Evolutionary conservation across 2,888 invertebrate genomes (phyloP).

Genomic region (Polydesmus complanatus): DNA sequence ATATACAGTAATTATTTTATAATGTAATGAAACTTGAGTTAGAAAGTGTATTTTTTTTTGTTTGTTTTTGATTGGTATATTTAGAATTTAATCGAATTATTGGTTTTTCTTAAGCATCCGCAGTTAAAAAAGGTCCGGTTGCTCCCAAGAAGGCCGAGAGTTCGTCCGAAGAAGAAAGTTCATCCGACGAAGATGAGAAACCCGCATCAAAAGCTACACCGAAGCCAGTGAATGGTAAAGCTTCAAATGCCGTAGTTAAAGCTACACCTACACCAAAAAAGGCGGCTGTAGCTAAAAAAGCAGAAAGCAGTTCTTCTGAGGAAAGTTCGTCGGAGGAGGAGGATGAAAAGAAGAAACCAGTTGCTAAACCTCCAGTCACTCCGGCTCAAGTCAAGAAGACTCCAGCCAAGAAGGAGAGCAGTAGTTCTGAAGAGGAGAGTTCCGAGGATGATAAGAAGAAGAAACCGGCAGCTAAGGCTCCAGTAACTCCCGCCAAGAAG

Average conservation of each 20-base stretch:
- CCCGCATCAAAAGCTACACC: slow-evolving; percentile 17
- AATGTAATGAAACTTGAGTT: too few species aligned
- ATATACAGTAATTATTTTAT: too few species aligned
- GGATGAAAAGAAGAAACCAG: background rate
- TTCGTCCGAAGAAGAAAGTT: slow-evolving; percentile 29
- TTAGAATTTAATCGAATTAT: too few species aligned
- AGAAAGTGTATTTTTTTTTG: too few species aligned
- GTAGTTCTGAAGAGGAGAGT: background rate
- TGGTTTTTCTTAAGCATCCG: too few species aligned
- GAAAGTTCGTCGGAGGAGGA: slow-evolving; percentile 9
- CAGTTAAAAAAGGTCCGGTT: too few species aligned
- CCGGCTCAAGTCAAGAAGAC: background rate
- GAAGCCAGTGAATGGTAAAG: too few species aligned
- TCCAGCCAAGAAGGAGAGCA: background rate
- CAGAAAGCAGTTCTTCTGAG: slow-evolving; percentile 13
- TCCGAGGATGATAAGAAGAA: background rate
- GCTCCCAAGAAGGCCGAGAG: slow-evolving; percentile 23
- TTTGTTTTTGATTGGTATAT: too few species aligned
- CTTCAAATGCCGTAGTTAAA: too few species aligned
- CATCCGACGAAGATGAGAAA: slow-evolving; percentile 24
- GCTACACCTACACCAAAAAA: too few species aligned
- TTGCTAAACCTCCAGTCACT: background rate
- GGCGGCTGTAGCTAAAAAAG: background rate
- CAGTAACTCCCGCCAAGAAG: too few species aligned
- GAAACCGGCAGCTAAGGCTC: background rate